These are phyloP conservation scores for Arctia plantaginis DNA, from an alignment of 2,888 invertebrate genomes.

Conservation along the genomic window DNA sequence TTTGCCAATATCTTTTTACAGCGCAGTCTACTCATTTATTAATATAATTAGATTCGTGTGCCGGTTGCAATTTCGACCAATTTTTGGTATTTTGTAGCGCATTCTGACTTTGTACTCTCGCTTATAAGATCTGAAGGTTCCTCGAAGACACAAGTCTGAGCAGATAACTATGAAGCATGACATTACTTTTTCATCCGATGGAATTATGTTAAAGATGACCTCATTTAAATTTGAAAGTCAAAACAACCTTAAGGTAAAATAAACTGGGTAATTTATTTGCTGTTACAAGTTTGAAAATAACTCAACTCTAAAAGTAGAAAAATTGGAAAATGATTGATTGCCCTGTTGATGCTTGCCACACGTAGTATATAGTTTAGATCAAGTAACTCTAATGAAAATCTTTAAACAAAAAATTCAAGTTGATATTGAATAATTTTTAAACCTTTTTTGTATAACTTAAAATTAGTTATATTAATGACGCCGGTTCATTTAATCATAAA, in stretches of 20 bases:
- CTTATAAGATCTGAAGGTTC: not conserved
- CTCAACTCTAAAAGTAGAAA: not conserved
- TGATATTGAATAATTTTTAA: too few relatives aligned
- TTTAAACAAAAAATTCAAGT: too few relatives aligned
- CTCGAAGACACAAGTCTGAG: not conserved
- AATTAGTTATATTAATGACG: too few relatives aligned
- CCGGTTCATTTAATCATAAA: not conserved
- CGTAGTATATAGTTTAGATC: not conserved
- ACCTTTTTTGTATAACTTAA: too few relatives aligned
- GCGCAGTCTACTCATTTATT: not conserved
- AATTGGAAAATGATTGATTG: not conserved
- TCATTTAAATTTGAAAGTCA: not conserved
- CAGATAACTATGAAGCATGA: too few relatives aligned
- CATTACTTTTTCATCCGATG: not conserved
- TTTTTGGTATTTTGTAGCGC: not conserved
- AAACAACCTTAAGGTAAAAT: not conserved
- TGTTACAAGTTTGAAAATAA: not conserved
- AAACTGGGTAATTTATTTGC: not conserved
- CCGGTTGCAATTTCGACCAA: not conserved
- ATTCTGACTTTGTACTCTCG: not conserved
- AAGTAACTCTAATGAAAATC: too few relatives aligned
- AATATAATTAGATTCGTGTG: too few relatives aligned
- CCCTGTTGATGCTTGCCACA: not conserved
- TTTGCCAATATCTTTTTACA: not conserved
- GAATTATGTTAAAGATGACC: not conserved